Base-by-base conservation (phyloP, 2,888 invertebrate genomes). In the Autographa gamma region DNA sequence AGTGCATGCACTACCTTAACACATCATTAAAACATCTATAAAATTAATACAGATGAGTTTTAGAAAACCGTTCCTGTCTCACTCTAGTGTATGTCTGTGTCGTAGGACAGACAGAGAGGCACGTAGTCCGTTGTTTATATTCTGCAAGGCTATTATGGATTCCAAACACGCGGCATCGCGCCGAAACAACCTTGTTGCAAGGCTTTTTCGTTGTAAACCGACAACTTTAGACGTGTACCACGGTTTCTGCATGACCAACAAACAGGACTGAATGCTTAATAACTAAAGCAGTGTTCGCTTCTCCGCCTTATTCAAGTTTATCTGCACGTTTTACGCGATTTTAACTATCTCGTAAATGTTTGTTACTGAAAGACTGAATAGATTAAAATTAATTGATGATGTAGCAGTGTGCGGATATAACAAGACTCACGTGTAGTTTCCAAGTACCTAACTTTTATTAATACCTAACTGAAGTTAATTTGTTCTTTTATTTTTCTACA, bases 171-270 rank as follows among this genome's bases (percentile, higher is more conserved):
- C 84, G 78, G 85, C 86, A 85, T 84, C 87, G 86, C 86, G 86
- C 83, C 87, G 86, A 89, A 87, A 89, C 92, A 93, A 91, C 94
- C 94, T 94, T 93, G 94, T 84, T 78, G 87, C 94, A 93, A 94
- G 94, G 93, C 90, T 92, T 89, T 91, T 88, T 88, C 83, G 86
- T 87, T 86, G 83, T 86, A 88, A 87, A 81, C 84, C 85, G 84
- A 85, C 86, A 71, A 84, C 85, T 84, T 83, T 85, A 82, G 80
- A 86, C 82, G 81, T 83, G 84, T 82, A 86, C 75, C 76, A 77
- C 65, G 76, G 68, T 65, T 74, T 71, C 76, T 73, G 73, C 72
- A 70, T 73, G 74, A 69, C 61, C 74, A 52, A 69, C 73, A 61
- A 71, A 77, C 83, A 74, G 76, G 77, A 78, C 82, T 75, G 64